phyloP scores from a whole-genome alignment of 2,113 vertebrate species.

The Pagrus major region DNA sequence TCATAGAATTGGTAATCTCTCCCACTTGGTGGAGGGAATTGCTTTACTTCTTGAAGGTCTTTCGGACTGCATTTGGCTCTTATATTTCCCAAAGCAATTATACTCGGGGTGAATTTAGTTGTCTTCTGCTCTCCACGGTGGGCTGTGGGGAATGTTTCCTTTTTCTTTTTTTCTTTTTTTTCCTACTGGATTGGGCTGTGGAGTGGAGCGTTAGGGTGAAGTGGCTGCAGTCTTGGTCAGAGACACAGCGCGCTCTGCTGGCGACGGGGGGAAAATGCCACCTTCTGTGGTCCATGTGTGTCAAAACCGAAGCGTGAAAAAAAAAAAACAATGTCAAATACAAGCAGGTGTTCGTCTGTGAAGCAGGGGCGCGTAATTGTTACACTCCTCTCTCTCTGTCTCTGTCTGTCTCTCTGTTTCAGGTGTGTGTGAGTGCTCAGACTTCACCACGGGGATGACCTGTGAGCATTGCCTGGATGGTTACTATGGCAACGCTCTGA shows the following conservation, averaged over 20 bases:
- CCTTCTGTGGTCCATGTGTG: conserved; percentile 13
- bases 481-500: conserved; percentile 90
- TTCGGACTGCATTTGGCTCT: conserved; percentile 65
- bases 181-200: conserved; percentile 9
- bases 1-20: conserved; percentile 78
- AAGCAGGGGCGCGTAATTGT: not conserved
- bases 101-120: conserved; percentile 75
- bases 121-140: conserved; percentile 62
- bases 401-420: conserved; percentile 62
- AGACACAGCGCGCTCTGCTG: conserved; percentile 83
- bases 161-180: too few relatives aligned
- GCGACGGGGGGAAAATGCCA: conserved; percentile 21
- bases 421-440: conserved; percentile 90
- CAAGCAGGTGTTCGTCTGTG: conserved; percentile 74
- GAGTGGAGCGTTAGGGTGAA: conserved; percentile 2
- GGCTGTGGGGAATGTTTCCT: conserved; percentile 50
- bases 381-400: conserved; percentile 26
- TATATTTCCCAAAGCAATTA: conserved; percentile 83
- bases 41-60: conserved; percentile 77
- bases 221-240: conserved; percentile 42
- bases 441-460: conserved; percentile 89
- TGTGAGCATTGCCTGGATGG: conserved; percentile 91
- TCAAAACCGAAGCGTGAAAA: not conserved
- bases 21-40: conserved; percentile 64
- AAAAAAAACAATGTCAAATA: conserved; percentile 10